These are phyloP conservation scores for Busseola fusca DNA, from an alignment of 2,888 invertebrate species.

Conservation along the genomic window DNA sequence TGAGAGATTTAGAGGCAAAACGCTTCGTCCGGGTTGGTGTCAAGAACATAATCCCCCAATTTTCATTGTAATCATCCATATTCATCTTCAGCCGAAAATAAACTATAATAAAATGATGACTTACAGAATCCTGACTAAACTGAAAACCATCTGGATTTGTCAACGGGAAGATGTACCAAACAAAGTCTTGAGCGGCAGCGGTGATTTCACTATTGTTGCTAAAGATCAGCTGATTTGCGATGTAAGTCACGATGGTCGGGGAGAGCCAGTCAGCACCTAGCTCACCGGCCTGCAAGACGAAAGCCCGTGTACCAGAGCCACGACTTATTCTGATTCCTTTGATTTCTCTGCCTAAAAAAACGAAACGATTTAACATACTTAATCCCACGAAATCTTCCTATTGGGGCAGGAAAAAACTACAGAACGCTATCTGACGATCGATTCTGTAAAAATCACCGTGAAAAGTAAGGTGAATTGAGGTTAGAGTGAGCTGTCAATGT, in stretches of 20 bases:
- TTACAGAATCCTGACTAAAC: conserved; percentile 90
- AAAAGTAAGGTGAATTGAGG: too few relatives aligned
- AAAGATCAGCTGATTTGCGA: conserved; percentile 90
- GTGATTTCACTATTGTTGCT: conserved; percentile 85
- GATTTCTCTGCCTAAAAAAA: conserved; percentile 80
- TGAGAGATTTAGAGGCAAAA: too few relatives aligned
- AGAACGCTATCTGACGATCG: too few relatives aligned
- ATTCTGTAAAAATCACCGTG: too few relatives aligned
- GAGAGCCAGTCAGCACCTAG: conserved; percentile 94
- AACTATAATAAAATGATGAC: conserved; percentile 37
- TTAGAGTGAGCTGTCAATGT: too few relatives aligned
- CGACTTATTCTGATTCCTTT: conserved; percentile 83
- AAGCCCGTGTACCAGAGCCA: conserved; percentile 68
- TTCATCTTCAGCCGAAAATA: background rate
- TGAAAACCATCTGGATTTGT: conserved; percentile 94
- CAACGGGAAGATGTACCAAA: conserved; percentile 93
- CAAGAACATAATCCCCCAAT: too few relatives aligned
- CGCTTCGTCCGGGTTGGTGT: too few relatives aligned
- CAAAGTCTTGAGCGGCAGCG: conserved; percentile 87
- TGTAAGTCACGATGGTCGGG: conserved; percentile 90
- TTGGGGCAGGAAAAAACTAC: too few relatives aligned
- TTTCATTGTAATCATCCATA: too few relatives aligned
- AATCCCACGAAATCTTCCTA: too few relatives aligned
- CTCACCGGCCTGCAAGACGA: conserved; percentile 88
- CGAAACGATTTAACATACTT: background rate